phyloP scores from a whole-genome alignment of 2,113 vertebrate genomes.

The Psittacara wagleri region DNA sequence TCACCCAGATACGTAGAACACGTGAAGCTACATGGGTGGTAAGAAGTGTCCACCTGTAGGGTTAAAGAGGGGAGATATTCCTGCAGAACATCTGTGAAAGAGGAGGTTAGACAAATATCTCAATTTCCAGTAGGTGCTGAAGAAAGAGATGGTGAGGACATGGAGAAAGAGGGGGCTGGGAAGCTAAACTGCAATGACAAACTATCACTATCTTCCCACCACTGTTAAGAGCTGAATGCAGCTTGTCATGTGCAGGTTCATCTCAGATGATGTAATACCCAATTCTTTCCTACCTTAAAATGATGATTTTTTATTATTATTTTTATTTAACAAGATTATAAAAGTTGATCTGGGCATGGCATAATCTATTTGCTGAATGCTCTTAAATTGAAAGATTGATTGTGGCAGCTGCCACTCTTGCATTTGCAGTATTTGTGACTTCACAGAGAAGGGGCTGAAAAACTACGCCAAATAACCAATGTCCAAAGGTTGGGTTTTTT shows the following conservation, averaged over 20 bases:
- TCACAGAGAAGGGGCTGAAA: not conserved
- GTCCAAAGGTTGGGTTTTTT: not conserved
- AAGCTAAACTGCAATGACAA: not conserved
- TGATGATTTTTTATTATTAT: not conserved
- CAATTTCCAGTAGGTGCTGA: not conserved
- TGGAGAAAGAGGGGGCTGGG: not conserved
- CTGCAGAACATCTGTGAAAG: not conserved
- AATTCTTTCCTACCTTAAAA: not conserved
- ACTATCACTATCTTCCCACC: not conserved
- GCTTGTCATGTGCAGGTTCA: not conserved
- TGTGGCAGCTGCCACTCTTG: fast-evolving
- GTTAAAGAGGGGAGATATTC: not conserved
- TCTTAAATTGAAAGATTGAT: not conserved
- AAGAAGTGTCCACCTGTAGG: not conserved
- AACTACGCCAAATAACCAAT: not conserved
- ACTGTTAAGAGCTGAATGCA: not conserved
- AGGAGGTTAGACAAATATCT: not conserved
- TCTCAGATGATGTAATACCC: not conserved
- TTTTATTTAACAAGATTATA: not conserved
- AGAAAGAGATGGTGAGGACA: not conserved
- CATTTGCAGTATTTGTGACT: not conserved
- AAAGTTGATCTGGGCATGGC: not conserved
- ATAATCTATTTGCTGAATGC: not conserved
- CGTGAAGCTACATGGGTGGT: fast-evolving
- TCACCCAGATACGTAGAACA: not conserved